Conservation (phyloP, 2,113 vertebrate species). For the Philantomba maxwellii region DNA sequence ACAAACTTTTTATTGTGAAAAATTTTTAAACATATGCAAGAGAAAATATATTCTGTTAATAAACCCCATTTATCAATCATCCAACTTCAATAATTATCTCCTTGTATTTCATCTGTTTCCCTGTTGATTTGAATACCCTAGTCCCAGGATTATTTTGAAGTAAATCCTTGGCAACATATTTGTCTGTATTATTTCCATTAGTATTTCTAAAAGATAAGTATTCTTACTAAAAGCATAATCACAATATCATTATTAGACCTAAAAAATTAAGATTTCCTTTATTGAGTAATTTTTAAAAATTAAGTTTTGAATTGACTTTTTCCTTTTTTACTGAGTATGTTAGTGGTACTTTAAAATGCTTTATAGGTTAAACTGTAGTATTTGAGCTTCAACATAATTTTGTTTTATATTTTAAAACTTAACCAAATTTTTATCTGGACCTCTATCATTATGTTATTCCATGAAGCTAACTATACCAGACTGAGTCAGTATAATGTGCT, state of each 20-base stretch:
- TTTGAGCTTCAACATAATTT: not conserved
- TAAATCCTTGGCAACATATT: conserved; percentile 16
- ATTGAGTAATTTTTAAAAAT: conserved; percentile 1
- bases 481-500: not conserved
- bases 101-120: not conserved
- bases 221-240: not conserved
- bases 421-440: not conserved
- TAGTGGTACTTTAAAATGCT: conserved; percentile 1
- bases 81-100: not conserved
- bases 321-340: not conserved
- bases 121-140: not conserved
- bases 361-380: not conserved
- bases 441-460: not conserved
- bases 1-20: not conserved
- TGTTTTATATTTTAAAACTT: not conserved
- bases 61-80: not conserved
- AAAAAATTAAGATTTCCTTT: not conserved
- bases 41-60: not conserved
- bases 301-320: conserved; percentile 23
- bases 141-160: conserved; percentile 9
- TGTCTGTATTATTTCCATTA: conserved; percentile 29
- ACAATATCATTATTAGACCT: not conserved
- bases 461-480: not conserved
- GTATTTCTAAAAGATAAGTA: conserved; percentile 16
- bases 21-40: not conserved